These are phyloP conservation scores for Osmerus mordax DNA, from an alignment of 2,113 vertebrate genomes.

Conservation along the genomic window DNA sequence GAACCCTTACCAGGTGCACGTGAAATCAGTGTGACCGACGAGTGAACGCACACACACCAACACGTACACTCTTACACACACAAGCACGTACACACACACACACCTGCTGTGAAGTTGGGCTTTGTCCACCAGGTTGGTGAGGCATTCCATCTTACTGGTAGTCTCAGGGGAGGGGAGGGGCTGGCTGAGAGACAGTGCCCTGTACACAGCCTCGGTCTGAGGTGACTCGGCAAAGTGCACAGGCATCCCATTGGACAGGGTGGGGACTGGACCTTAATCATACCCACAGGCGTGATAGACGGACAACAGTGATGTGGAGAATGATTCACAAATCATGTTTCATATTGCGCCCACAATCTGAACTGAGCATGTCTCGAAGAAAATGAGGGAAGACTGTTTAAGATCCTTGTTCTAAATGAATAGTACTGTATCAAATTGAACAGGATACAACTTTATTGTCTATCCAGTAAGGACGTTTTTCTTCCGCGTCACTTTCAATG, in stretches of 20 bases:
- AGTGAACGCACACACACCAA: background rate
- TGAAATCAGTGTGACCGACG: background rate
- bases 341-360: too few relatives aligned
- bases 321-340: too few relatives aligned
- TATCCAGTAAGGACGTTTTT: background rate
- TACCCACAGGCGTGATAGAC: background rate
- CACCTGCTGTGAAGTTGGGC: slow-evolving; percentile 75
- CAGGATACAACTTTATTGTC: background rate
- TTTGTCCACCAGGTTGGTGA: slow-evolving; percentile 67
- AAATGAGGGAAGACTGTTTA: too few relatives aligned
- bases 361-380: too few relatives aligned
- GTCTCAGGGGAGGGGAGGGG: slow-evolving; percentile 56
- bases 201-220: slow-evolving; percentile 68
- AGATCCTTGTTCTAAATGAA: too few relatives aligned
- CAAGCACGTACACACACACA: background rate
- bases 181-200: slow-evolving; percentile 69
- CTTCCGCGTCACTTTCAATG: background rate
- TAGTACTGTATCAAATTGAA: too few relatives aligned
- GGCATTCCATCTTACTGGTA: slow-evolving; percentile 64
- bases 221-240: slow-evolving; percentile 70
- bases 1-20: background rate
- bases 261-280: slow-evolving; percentile 28
- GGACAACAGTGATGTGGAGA: too few relatives aligned
- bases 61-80: background rate
- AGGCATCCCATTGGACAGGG: slow-evolving; percentile 71